Base-by-base conservation (phyloP, 2,888 invertebrate genomes). In the Caenorhabditis doughertyi region DNA sequence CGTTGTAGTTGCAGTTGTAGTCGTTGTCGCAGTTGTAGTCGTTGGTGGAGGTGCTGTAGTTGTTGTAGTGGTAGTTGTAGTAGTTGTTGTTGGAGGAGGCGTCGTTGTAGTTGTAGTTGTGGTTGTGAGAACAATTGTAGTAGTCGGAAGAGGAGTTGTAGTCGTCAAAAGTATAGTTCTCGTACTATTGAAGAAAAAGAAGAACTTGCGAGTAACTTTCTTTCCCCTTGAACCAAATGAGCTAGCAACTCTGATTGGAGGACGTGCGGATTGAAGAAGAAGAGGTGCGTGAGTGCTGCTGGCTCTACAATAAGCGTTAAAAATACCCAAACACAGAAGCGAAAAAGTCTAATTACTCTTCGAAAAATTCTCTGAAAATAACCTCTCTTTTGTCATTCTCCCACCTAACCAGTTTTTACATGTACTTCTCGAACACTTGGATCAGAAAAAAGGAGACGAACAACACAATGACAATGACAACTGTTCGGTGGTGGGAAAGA, bases 171-270 rank as follows among this genome's bases (percentile, higher is more conserved):
- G 11, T 29, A 51, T 9, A 21, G 60, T 56, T 39, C 27, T 64
- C 8, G 71, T 71, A 55, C 62, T 76, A 67, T 71, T 77, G 76
- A 82, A 77, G 62, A 82, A 82, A 49, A 77, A 77, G 72, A 82
- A 82, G 55, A 82, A 82, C 62, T 77, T 77, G 27, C 82, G 72
- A 11, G 77, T 82, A 47, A 77, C 77, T 44, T 82, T 82, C 58
- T 68, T 72, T 39, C 56, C 65, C 35, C 53, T 79, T 27, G 71
- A 65, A 25, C 71, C 70, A 55, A 79, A 79, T 32, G 76, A 76
- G 42, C 65, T 71, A 18, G 76, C 70, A 27, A 76, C 71, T 18
- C 73, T 42, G 25, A 70, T 58, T 29, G 70, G 68, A 27, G 71
- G 74, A 39, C 81, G 81, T 65, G 81, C 81, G 35, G 76, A 29